Evolutionary conservation across 2,797 vertebrate species (phyloP).

Genomic region (Enteromius thamalakanensis): DNA sequence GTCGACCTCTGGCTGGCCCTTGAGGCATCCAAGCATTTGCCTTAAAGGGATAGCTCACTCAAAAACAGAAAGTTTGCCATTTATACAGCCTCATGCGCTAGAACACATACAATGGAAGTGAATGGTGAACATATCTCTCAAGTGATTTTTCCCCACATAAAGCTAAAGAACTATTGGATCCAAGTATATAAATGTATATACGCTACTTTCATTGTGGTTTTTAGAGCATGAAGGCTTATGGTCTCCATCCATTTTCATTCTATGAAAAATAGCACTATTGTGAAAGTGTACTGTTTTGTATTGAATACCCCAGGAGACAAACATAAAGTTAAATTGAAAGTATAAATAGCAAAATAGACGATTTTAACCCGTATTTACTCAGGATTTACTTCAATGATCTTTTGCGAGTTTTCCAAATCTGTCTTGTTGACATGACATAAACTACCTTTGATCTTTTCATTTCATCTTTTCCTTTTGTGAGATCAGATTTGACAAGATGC

Average conservation of each 20-base stretch:
- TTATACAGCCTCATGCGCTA: neutral
- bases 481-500: conserved; percentile 29
- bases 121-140: neutral
- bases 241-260: neutral
- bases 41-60: neutral
- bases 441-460: conserved; percentile 23
- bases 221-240: neutral
- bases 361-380: neutral
- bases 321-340: neutral
- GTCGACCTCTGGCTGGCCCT: neutral
- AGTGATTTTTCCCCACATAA: neutral
- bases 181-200: neutral
- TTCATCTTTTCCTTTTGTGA: neutral
- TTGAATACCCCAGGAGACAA: neutral
- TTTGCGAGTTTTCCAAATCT: neutral
- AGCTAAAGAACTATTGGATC: neutral
- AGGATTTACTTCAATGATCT: neutral
- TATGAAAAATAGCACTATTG: neutral
- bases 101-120: neutral
- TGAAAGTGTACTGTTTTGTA: neutral
- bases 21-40: neutral
- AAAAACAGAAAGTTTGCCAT: neutral
- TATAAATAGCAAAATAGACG: neutral
- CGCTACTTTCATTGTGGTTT: neutral
- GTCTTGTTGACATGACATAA: conserved; percentile 15